These are phyloP conservation scores for Vidua macroura DNA, from an alignment of 2,113 vertebrate species.

Conservation along the genomic window DNA sequence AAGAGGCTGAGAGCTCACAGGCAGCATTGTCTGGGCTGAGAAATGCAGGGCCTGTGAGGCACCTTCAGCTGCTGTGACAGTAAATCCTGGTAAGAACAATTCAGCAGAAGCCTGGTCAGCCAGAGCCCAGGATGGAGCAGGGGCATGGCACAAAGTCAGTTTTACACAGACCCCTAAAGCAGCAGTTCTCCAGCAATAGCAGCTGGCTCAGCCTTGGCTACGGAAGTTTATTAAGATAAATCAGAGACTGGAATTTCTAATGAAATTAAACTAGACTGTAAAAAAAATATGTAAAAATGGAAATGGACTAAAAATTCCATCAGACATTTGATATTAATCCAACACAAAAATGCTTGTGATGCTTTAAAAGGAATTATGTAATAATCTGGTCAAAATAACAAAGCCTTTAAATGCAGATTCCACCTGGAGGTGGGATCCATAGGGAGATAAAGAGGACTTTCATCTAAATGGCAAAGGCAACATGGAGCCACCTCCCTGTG, in stretches of 20 bases:
- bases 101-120: neutral
- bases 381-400: neutral
- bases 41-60: neutral
- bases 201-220: neutral
- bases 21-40: neutral
- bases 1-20: neutral
- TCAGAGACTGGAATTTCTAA: neutral
- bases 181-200: neutral
- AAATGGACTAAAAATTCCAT: neutral
- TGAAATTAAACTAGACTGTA: neutral
- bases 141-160: neutral
- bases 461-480: neutral
- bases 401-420: neutral
- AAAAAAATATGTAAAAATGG: neutral
- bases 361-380: neutral
- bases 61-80: neutral
- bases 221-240: neutral
- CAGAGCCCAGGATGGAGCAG: neutral
- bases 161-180: neutral
- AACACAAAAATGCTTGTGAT: neutral
- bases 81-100: neutral
- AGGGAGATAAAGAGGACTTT: neutral
- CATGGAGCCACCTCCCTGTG: neutral
- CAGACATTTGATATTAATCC: neutral
- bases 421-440: fast-evolving